Conservation (phyloP, 2,888 invertebrate genomes). For the Syrista parreyssii region DNA sequence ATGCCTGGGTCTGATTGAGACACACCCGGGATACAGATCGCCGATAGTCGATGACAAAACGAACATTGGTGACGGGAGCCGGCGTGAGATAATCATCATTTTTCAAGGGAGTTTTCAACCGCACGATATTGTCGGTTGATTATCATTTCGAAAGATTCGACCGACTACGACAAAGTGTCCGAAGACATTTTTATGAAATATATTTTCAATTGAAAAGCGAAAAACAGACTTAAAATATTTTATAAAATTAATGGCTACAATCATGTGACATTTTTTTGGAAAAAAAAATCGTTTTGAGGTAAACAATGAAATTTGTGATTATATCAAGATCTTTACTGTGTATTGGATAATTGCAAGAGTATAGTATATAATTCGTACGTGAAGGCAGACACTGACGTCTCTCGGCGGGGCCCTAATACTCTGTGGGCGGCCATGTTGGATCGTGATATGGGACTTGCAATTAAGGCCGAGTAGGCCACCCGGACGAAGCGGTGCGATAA, state of each 20-base stretch:
- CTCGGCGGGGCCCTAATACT: slow-evolving; percentile 36
- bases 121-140: background rate
- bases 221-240: too few relatives aligned
- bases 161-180: background rate
- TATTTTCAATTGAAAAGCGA: background rate
- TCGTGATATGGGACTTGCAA: slow-evolving; percentile 65
- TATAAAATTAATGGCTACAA: too few relatives aligned
- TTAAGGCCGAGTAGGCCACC: slow-evolving; percentile 66
- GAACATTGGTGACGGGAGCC: slow-evolving; percentile 36
- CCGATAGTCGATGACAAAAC: slow-evolving; percentile 46
- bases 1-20: slow-evolving; percentile 35
- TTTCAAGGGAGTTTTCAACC: slow-evolving; percentile 32
- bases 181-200: background rate
- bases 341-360: background rate
- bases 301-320: background rate
- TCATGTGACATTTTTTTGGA: too few relatives aligned
- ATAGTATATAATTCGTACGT: background rate
- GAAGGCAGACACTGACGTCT: slow-evolving; percentile 5
- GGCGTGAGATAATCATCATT: slow-evolving; percentile 42
- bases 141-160: background rate
- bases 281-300: background rate
- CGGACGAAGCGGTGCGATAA: slow-evolving; percentile 63
- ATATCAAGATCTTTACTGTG: background rate
- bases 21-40: slow-evolving; percentile 40
- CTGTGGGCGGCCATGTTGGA: slow-evolving; percentile 65